Evolutionary conservation across 2,797 vertebrate genomes (phyloP).

Genomic region (Periophthalmus magnuspinnatus): DNA sequence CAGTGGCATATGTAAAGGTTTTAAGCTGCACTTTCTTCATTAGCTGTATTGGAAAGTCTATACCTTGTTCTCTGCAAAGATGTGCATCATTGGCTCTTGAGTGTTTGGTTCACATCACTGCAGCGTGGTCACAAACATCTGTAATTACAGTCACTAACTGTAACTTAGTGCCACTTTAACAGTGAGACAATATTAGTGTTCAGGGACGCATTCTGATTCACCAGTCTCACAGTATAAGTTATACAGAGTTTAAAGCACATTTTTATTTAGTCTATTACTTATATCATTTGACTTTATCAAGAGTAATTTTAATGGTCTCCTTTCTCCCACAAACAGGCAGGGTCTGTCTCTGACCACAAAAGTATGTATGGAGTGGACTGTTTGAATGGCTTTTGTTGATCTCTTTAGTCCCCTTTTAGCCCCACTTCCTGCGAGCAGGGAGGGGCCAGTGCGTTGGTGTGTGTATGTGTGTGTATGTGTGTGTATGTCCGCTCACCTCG

Average conservation of each 20-base stretch:
- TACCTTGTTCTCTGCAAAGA: too few species aligned
- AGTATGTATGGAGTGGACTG: conserved; percentile 33
- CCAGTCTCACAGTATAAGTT: too few species aligned
- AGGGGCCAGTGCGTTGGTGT: conserved; percentile 23
- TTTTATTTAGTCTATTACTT: not conserved
- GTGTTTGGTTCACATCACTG: not conserved
- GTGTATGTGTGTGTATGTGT: conserved; percentile 14
- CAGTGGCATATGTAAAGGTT: not conserved
- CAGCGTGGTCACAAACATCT: not conserved
- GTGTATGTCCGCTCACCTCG: conserved; percentile 81
- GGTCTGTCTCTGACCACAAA: conserved; percentile 39
- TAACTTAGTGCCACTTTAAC: not conserved
- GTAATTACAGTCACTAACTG: conserved; percentile 5
- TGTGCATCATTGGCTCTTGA: not conserved
- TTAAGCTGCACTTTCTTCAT: not conserved
- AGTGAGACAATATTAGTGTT: not conserved
- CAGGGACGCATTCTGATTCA: not conserved
- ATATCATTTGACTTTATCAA: not conserved
- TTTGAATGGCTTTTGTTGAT: conserved; percentile 66
- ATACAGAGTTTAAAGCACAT: not conserved
- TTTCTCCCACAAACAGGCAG: conserved; percentile 18
- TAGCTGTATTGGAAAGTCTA: not conserved
- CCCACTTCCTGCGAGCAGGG: conserved; percentile 57
- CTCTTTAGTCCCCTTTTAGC: conserved; percentile 58
- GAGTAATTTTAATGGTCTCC: conserved; percentile 14